phyloP scores from a whole-genome alignment of 2,797 vertebrate genomes.

The Anguilla obscura region DNA sequence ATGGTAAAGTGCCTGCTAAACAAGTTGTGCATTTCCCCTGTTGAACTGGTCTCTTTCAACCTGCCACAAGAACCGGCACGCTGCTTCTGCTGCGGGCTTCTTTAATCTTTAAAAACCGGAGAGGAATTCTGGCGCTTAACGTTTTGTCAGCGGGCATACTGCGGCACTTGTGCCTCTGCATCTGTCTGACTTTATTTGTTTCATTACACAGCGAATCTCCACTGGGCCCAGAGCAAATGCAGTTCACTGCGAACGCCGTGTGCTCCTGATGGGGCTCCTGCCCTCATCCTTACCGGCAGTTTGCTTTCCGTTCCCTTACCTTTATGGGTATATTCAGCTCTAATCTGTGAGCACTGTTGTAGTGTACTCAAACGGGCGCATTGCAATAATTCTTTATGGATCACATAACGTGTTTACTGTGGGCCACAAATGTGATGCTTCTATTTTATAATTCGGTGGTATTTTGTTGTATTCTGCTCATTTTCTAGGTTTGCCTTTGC shows the following conservation, averaged over 20 bases:
- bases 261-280: not conserved
- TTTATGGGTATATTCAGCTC: constrained; percentile 44
- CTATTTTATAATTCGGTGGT: not conserved
- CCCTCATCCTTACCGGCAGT: not conserved
- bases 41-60: constrained; percentile 62
- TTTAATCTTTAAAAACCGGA: constrained; percentile 46
- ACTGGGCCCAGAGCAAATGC: not conserved
- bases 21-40: constrained; percentile 65
- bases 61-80: constrained; percentile 53
- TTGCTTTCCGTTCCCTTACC: constrained; percentile 36
- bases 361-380: constrained; percentile 35
- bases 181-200: constrained; percentile 42
- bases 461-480: not conserved
- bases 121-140: constrained; percentile 53
- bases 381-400: constrained; percentile 44
- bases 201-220: not conserved
- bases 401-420: constrained; percentile 36
- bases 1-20: constrained; percentile 76
- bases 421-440: not conserved
- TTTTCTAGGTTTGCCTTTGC: not conserved
- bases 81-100: constrained; percentile 48
- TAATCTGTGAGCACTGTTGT: constrained; percentile 33
- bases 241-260: not conserved
- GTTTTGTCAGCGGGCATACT: constrained; percentile 50
- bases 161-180: constrained; percentile 51